phyloP scores from a whole-genome alignment of 2,888 invertebrate species.

The Agrochola circellaris region DNA sequence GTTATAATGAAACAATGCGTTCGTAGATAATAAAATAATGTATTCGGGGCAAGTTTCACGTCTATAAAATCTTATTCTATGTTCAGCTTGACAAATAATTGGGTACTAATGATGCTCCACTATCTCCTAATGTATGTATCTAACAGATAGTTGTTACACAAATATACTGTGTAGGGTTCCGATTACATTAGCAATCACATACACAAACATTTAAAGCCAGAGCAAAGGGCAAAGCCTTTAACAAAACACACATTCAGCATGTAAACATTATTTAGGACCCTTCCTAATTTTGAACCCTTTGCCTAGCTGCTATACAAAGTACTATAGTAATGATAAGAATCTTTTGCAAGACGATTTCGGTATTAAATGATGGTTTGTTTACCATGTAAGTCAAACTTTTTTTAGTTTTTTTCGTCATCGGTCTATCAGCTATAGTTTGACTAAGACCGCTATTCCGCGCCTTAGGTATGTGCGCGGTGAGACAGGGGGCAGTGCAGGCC shows the following conservation, averaged over 20 bases:
- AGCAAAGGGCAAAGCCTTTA: constrained; percentile 17
- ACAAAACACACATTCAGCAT: constrained; percentile 21
- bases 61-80: background rate
- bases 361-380: background rate
- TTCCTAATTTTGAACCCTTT: background rate
- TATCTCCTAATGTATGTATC: constrained; percentile 20
- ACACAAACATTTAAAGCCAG: constrained; percentile 25
- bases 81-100: constrained; percentile 1
- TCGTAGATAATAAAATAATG: too few species aligned
- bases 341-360: background rate
- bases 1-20: too few species aligned
- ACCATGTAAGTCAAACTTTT: background rate
- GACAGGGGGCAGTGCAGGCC: too few species aligned
- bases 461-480: too few species aligned
- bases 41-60: too few species aligned
- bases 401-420: background rate
- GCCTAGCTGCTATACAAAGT: background rate
- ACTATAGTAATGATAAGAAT: background rate
- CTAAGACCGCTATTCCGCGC: too few species aligned
- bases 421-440: too few species aligned
- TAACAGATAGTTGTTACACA: constrained; percentile 3
- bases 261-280: constrained; percentile 3
- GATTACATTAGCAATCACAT: constrained; percentile 25
- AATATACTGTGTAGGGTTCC: background rate
- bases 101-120: background rate